Evolutionary conservation across 2,888 invertebrate genomes (phyloP), one percentile per base, ranked within the genome.

Genomic region (Drosophila paranaensis): DNA sequence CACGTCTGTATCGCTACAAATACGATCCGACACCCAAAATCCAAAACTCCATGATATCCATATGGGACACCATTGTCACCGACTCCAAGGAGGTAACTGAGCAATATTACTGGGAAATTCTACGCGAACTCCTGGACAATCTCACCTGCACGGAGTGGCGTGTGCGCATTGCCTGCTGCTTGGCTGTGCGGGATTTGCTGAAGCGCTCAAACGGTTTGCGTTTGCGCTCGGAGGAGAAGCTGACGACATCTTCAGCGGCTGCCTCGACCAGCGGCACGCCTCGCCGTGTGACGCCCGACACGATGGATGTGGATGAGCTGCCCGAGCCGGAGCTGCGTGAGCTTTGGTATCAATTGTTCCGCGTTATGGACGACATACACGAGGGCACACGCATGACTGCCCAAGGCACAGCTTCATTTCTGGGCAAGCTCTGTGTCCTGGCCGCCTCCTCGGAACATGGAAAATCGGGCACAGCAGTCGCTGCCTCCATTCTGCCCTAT

Each of bases 331-430:
- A 93, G 74, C 73, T 93, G 0, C 88, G 88, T 3, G 91, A 92
- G 55, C 78, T 93, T 0, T 98, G 98, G 97, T 94, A 94, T 39
- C 96, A 96, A 89, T 93, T 98, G 72, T 97, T 98, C 91, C 94
- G 98, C 25, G 98, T 98, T 0, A 96, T 98, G 96, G 98, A 98
- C 91, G 98, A 98, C 92, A 97, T 98, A 81, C 98, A 98, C 91
- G 98, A 97, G 91, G 96, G 96, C 30, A 97, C 97, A 0, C 93
- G 98, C 55, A 93, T 95, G 69, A 95, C 96, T 0, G 97, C 97
- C 6, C 95, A 94, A 8, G 95, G 95, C 62, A 96, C 97, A 0
- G 95, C 96, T 0, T 94, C 94, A 78, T 94, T 95, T 25, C 93
- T 97, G 16, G 96, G 96, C 79, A 97, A 97, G 96, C 93, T 97